A percentile compares a stretch with the other conserved stretches of the same genome.
Conservation (phyloP, 2,888 invertebrate species). For the Carpatolechia fugitivella region DNA sequence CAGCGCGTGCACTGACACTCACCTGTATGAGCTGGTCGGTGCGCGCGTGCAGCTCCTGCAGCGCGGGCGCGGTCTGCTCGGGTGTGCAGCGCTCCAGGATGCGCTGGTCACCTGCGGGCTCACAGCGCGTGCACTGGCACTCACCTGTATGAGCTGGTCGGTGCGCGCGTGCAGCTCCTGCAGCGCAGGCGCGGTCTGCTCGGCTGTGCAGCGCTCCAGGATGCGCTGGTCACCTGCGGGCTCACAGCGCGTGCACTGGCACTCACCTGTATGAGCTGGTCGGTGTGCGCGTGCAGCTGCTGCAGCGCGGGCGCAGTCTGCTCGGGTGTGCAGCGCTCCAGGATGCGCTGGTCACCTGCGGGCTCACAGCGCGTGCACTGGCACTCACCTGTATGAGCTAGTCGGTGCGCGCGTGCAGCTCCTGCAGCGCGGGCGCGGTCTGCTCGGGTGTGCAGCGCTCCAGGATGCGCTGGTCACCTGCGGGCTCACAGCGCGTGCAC, state of each 20-base stretch:
- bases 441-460: conserved; percentile 98
- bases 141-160: conserved; percentile 93
- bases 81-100: conserved; percentile 98
- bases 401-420: conserved; percentile 96
- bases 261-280: conserved; percentile 96
- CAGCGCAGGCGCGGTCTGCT: conserved; percentile 88
- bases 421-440: conserved; percentile 88
- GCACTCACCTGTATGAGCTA: conserved; percentile 90
- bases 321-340: conserved; percentile 92
- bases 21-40: conserved; percentile 96
- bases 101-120: too few species aligned
- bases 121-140: too few species aligned
- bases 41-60: conserved; percentile 96
- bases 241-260: too few species aligned
- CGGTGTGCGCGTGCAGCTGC: conserved; percentile 95
- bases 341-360: too few species aligned
- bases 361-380: too few species aligned
- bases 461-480: conserved; percentile 98
- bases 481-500: too few species aligned
- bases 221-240: too few species aligned
- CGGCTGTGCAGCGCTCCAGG: conserved; percentile 97
- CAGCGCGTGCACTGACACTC: conserved; percentile 90
- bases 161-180: conserved; percentile 97
- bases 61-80: conserved; percentile 87
- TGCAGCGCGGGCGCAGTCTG: conserved; percentile 87